Evolutionary conservation across 53 echinoderm and acorn worm species (phyloP).

Genomic region (Echinometra lucunter): DNA sequence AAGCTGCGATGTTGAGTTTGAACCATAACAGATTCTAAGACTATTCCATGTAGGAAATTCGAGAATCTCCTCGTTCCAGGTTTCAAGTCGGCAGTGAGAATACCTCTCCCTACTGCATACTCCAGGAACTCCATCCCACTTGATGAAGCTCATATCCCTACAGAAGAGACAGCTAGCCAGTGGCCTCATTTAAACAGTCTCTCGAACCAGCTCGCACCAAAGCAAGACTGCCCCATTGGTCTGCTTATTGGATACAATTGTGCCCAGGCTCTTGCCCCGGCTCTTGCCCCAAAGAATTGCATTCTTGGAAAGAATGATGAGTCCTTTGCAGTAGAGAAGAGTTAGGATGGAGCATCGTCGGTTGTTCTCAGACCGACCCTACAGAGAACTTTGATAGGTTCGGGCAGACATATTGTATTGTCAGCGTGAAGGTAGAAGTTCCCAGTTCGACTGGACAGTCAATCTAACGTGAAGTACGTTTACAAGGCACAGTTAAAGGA

Average conservation of each 20-base stretch:
- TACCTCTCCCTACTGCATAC: neutral
- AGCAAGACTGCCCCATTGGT: slow-evolving; percentile 65
- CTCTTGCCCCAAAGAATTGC: neutral
- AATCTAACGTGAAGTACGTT: neutral
- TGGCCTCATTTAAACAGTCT: slow-evolving; percentile 62
- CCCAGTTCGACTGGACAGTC: neutral
- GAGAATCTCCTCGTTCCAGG: no score
- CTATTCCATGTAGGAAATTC: no score
- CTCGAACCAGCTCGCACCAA: slow-evolving; percentile 54
- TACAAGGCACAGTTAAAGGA: neutral
- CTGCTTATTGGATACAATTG: slow-evolving; percentile 79
- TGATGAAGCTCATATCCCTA: slow-evolving; percentile 62
- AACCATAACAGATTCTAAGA: neutral
- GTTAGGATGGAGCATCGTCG: slow-evolving; percentile 80
- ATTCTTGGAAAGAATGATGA: slow-evolving; percentile 61
- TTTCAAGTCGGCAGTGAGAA: no score
- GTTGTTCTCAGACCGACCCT: neutral
- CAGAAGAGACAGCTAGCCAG: slow-evolving; percentile 55
- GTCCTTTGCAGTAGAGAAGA: slow-evolving; percentile 73
- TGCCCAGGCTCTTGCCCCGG: neutral
- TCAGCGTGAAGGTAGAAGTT: neutral
- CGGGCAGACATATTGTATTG: slow-evolving; percentile 7
- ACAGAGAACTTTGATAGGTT: neutral
- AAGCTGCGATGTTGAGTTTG: neutral
- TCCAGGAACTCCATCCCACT: slow-evolving; percentile 61